phyloP scores from a whole-genome alignment of 2,797 vertebrate genomes.

The Catostomus latipinnis region DNA sequence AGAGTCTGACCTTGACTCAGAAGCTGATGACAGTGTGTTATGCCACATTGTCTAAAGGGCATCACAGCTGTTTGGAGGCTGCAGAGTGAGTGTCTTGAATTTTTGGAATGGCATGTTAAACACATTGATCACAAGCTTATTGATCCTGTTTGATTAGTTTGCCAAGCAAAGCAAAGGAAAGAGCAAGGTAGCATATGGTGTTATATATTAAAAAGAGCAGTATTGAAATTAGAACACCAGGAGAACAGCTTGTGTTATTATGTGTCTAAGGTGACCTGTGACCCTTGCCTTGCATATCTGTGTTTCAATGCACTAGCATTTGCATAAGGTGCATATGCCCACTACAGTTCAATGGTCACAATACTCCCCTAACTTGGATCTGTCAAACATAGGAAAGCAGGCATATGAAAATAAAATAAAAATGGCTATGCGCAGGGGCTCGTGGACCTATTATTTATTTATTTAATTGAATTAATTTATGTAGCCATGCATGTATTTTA shows the following conservation, averaged over 20 bases:
- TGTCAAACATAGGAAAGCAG: too few relatives aligned
- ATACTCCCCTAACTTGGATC: too few relatives aligned
- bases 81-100: neutral
- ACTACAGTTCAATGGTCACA: neutral
- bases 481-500: too few relatives aligned
- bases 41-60: constrained; percentile 13
- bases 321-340: constrained; percentile 26
- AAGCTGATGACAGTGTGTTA: constrained; percentile 24
- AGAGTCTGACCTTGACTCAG: constrained; percentile 17
- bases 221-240: constrained; percentile 22
- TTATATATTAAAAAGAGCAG: constrained; percentile 22
- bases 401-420: too few relatives aligned
- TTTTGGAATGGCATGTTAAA: constrained; percentile 28
- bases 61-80: constrained; percentile 46
- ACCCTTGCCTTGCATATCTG: constrained; percentile 19
- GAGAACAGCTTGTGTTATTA: constrained; percentile 4
- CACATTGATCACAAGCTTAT: constrained; percentile 50
- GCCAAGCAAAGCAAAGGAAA: neutral
- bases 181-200: constrained; percentile 18
- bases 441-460: too few relatives aligned
- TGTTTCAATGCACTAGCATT: constrained; percentile 9
- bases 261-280: constrained; percentile 27
- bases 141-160: constrained; percentile 49
- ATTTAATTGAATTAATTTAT: too few relatives aligned
- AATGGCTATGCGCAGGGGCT: too few relatives aligned